phyloP scores from a whole-genome alignment of 2,797 vertebrate genomes.

The Silurus aristotelis region DNA sequence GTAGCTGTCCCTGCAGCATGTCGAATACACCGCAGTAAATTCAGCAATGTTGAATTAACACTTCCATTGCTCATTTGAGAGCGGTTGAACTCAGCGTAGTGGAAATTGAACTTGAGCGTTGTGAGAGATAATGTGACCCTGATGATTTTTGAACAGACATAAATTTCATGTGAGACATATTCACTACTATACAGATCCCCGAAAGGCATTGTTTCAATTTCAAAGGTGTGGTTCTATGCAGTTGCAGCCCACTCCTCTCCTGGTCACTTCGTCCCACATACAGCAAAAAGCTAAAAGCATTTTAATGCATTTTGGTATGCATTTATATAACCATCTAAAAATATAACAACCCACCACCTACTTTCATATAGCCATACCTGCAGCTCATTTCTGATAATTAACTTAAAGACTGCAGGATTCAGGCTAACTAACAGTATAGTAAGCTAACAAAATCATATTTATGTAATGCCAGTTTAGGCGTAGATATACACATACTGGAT shows the following conservation, averaged over 20 bases:
- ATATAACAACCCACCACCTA: not conserved
- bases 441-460: not conserved
- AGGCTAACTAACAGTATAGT: not conserved
- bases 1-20: slow-evolving; percentile 58
- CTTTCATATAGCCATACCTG: not conserved
- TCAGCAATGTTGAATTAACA: slow-evolving; percentile 73
- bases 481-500: not conserved
- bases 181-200: not conserved
- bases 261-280: not conserved
- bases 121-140: slow-evolving; percentile 15
- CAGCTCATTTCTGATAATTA: not conserved
- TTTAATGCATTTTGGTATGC: not conserved
- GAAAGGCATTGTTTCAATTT: slow-evolving; percentile 23
- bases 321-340: not conserved
- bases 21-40: slow-evolving; percentile 65
- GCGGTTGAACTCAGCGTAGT: slow-evolving; percentile 3
- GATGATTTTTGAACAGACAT: slow-evolving; percentile 10
- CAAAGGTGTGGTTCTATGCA: not conserved
- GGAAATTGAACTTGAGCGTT: slow-evolving; percentile 30
- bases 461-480: not conserved
- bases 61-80: slow-evolving; percentile 12
- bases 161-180: slow-evolving; percentile 25
- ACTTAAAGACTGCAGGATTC: too few species aligned
- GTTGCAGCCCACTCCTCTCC: not conserved
- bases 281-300: not conserved